Conservation (phyloP, 2,888 invertebrate species). For the Lasiommata megera region DNA sequence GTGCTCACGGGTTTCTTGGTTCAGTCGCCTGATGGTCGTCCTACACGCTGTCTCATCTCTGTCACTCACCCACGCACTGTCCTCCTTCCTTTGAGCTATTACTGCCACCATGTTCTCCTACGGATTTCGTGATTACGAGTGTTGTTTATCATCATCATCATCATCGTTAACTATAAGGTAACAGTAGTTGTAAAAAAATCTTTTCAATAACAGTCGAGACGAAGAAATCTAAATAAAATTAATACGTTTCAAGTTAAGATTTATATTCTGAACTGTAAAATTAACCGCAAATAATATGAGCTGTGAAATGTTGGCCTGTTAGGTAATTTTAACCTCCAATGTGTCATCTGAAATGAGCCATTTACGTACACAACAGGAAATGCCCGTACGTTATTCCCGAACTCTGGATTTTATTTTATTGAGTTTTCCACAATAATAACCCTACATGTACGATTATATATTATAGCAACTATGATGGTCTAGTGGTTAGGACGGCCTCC, state of each 20-base stretch:
- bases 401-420: slow-evolving; percentile 10
- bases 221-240: neutral
- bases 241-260: neutral
- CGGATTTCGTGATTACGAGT: no score
- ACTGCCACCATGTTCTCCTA: no score
- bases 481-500: neutral
- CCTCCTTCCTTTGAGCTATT: no score
- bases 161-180: no score
- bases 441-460: neutral
- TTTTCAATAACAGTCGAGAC: no score
- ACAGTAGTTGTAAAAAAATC: no score
- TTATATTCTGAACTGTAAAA: neutral
- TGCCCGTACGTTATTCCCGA: slow-evolving; percentile 7
- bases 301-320: slow-evolving; percentile 2
- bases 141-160: no score
- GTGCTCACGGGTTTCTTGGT: no score
- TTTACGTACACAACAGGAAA: slow-evolving; percentile 10
- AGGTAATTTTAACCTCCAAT: slow-evolving; percentile 13
- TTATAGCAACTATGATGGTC: no score
- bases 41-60: no score
- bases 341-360: slow-evolving; percentile 14
- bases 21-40: no score
- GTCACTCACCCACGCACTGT: no score
- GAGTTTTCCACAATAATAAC: slow-evolving; percentile 1
- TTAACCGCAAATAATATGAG: neutral